Evolutionary conservation across 2,113 vertebrate genomes (phyloP), one percentile per base, ranked within the genome.

Genomic region (Myxocyprinus asiaticus): DNA sequence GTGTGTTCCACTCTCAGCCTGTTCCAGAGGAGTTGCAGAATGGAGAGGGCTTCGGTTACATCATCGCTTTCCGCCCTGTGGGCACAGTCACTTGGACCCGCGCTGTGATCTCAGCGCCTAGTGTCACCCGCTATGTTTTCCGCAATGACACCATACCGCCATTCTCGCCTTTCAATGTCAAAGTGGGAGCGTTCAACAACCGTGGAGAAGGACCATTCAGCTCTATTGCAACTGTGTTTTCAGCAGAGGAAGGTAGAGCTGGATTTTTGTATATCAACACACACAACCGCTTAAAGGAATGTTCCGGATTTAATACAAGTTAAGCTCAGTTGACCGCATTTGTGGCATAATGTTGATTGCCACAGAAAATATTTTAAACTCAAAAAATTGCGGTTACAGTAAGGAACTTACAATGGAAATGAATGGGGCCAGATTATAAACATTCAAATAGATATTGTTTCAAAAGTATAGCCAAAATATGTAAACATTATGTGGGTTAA

Each of bases 1-100:
- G 88, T 94, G 91, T 94, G 90, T 93, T 93, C 92, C 76, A 85
- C 89, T 93, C 90, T 64, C 91, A 99, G 97, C 96, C 96, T 67
- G 90, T 99, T 79, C 93, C 97, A 0, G 97, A 99, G 85, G 97
- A 99, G 85, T 82, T 98, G 61, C 97, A 98, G 87, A 98, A 98
- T 0, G 97, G 96, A 42, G 96, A 96, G 74, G 96, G 96, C 0
- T 99, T 98, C 4, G 96, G 97, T 0, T 98, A 99, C 81, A 95
- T 98, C 15, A 94, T 98, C 4, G 96, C 96, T 62, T 96, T 98
- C 87, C 94, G 97, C 7, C 95, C 95, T 0, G 86, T 87, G 51
- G 94, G 94, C 50, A 86, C 90, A 11, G 92, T 92, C 14, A 97
- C 91, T 0, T 99, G 97, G 97, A 98, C 96, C n/a, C 94, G 96